A percentile compares a stretch with the other conserved stretches of the same genome.
These are phyloP conservation scores for Aromia moschata DNA, from an alignment of 2,888 invertebrate species.

Conservation along the genomic window DNA sequence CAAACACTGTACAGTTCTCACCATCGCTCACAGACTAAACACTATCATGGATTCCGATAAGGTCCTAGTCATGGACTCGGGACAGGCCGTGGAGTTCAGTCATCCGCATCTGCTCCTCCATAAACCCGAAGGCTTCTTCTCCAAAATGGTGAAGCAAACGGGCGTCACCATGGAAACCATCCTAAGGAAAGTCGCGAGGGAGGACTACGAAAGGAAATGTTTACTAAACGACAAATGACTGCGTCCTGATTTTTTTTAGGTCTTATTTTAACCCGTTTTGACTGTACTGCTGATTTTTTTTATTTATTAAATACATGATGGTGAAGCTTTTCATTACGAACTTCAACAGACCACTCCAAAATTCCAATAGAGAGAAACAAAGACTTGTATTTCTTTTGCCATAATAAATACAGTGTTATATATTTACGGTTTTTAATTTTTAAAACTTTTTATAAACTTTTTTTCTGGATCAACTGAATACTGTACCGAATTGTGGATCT, in stretches of 20 bases:
- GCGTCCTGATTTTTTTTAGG: background rate
- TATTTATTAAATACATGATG: too few species aligned
- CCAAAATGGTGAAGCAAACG: conserved; percentile 57
- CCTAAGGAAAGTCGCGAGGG: conserved; percentile 47
- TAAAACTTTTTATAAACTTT: too few species aligned
- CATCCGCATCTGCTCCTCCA: conserved; percentile 62
- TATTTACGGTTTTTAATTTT: too few species aligned
- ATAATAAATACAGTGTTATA: too few species aligned
- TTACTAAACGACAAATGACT: conserved; percentile 11
- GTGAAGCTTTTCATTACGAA: too few species aligned
- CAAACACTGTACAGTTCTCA: conserved; percentile 79
- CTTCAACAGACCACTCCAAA: too few species aligned
- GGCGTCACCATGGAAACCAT: conserved; percentile 49
- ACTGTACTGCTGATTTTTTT: too few species aligned
- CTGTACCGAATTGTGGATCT: too few species aligned
- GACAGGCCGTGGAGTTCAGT: conserved; percentile 65
- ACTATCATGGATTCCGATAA: conserved; percentile 85
- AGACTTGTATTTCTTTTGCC: too few species aligned
- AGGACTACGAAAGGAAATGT: conserved; percentile 39
- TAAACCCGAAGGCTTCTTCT: conserved; percentile 52
- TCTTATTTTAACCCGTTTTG: too few species aligned
- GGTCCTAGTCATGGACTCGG: conserved; percentile 70
- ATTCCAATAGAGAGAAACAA: too few species aligned
- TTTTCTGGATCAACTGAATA: too few species aligned
- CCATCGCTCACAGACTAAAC: conserved; percentile 87